A percentile compares a stretch with the other conserved stretches of the same genome.
Evolutionary conservation across 30 jellyfish, hydroid and myxozoan genomes (phyloP).

Genomic region (Cassiopea xamachana): DNA sequence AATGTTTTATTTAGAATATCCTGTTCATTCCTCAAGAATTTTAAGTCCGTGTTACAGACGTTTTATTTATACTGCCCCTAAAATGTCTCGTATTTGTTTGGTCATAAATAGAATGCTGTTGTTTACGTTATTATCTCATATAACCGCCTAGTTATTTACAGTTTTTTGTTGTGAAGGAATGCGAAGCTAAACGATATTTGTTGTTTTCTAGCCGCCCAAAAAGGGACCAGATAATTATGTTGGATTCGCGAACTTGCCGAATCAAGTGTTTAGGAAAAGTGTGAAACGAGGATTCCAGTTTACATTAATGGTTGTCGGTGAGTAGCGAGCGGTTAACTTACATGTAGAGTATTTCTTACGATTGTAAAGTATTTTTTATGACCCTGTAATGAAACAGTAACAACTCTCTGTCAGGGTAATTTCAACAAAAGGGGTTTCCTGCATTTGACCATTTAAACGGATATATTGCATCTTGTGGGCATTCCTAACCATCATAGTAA

Average conservation of each 20-base stretch:
- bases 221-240: constrained; percentile 93
- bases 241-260: constrained; percentile 97
- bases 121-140: not conserved
- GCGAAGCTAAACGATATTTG: not conserved
- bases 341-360: too few species aligned
- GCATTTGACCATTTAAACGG: constrained; percentile 4
- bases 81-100: not conserved
- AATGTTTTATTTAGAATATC: not conserved
- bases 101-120: not conserved
- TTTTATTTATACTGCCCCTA: not conserved
- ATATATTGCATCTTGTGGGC: constrained; percentile 7
- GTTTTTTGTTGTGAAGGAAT: not conserved
- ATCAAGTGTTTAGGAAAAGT: constrained; percentile 96
- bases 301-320: constrained; percentile 96
- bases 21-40: not conserved
- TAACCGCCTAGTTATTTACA: not conserved
- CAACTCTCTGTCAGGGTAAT: not conserved
- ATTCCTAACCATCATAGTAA: not conserved
- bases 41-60: not conserved
- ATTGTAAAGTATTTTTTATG: too few species aligned
- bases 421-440: not conserved
- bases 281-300: constrained; percentile 95
- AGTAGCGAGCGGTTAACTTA: constrained; percentile 2
- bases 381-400: too few species aligned
- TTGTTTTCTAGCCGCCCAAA: constrained; percentile 86